Percentiles rank a stretch among this genome's conserved stretches.
Conservation (phyloP, 2,797 vertebrate species). For the Coccyzus lansbergi region DNA sequence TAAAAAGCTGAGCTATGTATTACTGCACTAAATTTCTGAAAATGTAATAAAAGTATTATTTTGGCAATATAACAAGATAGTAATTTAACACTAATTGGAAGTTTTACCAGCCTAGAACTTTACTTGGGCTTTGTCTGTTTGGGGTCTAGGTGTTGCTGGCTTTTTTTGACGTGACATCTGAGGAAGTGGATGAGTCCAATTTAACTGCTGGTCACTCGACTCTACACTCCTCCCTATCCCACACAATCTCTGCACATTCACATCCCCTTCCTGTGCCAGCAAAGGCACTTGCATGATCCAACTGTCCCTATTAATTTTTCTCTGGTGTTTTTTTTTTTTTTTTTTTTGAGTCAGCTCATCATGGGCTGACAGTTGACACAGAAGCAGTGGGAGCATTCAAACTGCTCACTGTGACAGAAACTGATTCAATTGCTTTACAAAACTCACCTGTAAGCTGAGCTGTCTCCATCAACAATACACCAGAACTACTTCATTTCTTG, state of each 20-base stretch:
- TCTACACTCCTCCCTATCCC: background rate
- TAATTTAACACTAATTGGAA: background rate
- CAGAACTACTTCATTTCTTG: background rate
- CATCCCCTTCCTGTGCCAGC: conserved; percentile 44
- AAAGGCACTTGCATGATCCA: background rate
- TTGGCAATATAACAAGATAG: background rate
- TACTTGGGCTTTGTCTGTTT: background rate
- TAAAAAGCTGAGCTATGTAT: background rate
- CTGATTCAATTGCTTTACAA: background rate
- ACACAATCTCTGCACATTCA: background rate
- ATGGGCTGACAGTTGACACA: background rate
- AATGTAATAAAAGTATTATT: background rate
- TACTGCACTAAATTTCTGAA: background rate
- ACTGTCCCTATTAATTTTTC: too few relatives aligned
- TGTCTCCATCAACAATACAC: background rate
- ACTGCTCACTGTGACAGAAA: background rate
- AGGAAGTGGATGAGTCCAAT: background rate
- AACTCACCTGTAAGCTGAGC: background rate
- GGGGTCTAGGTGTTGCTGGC: background rate
- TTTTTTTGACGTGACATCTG: background rate
- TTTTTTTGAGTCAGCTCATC: background rate
- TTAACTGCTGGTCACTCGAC: background rate
- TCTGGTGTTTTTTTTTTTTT: background rate
- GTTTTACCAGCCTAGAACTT: background rate
- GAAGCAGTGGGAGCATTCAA: background rate